phyloP scores from a whole-genome alignment of 2,113 vertebrate genomes.

The Ahaetulla prasina region DNA sequence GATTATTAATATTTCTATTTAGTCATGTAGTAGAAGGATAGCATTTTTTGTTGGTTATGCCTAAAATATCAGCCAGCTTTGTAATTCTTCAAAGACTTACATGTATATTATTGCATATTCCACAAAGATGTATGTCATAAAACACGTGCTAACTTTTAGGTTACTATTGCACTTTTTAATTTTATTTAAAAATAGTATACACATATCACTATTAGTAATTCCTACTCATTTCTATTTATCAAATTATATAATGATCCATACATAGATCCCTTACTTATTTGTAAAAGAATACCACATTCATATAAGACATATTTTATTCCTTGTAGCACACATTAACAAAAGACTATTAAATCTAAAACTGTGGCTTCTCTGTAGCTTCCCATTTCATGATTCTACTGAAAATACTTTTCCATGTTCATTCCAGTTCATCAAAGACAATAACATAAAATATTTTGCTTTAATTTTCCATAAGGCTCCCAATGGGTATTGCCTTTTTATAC shows the following conservation, averaged over 20 bases:
- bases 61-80: not conserved
- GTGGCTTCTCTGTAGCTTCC: slow-evolving; percentile 12
- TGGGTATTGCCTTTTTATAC: slow-evolving; percentile 44
- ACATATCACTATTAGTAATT: not conserved
- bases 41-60: not conserved
- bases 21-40: not conserved
- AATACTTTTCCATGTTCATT: slow-evolving; percentile 37
- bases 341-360: not conserved
- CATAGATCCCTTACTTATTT: not conserved
- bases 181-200: slow-evolving; percentile 10
- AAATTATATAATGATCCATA: not conserved
- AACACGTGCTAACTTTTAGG: not conserved
- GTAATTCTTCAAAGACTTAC: not conserved
- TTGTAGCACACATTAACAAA: not conserved
- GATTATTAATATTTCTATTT: slow-evolving; percentile 25
- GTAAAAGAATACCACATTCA: not conserved
- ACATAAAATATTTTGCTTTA: slow-evolving; percentile 40
- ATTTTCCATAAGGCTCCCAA: slow-evolving; percentile 33
- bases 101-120: not conserved
- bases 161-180: slow-evolving; percentile 9
- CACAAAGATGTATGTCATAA: not conserved
- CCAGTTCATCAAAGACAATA: slow-evolving; percentile 41
- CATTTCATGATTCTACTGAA: slow-evolving; percentile 42
- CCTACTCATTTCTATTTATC: not conserved
- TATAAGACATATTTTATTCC: not conserved